A percentile compares a stretch with the other conserved stretches of the same genome.
Evolutionary conservation across 1,140 invertebrate species (phyloP).

Genomic region (Zaprionus camerounensis): DNA sequence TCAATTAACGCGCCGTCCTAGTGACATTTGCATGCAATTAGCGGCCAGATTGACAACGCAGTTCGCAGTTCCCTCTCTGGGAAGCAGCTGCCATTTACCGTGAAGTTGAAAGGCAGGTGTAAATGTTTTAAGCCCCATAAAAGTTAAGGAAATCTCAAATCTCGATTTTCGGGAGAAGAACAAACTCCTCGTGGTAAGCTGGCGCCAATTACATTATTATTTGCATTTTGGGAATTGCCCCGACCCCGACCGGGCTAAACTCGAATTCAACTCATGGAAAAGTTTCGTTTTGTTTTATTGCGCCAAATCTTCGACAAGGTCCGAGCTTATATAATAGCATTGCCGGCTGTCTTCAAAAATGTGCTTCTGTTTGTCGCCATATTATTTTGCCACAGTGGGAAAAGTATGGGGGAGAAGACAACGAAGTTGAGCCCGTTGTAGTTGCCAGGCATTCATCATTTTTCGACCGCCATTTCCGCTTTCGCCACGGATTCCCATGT

Average conservation of each 20-base stretch:
- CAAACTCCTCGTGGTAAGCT: constrained; percentile 40
- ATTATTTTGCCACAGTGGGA: constrained; percentile 19
- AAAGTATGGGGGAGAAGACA: background rate
- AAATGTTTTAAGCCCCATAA: constrained; percentile 69
- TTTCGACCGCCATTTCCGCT: constrained; percentile 63
- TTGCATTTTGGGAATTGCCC: constrained; percentile 66
- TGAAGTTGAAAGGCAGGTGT: constrained; percentile 43
- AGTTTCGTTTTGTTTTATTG: constrained; percentile 55
- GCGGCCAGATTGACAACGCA: constrained; percentile 45
- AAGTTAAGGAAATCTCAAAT: constrained; percentile 43
- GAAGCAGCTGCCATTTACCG: background rate
- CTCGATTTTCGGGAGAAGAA: background rate
- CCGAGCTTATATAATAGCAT: constrained; percentile 61
- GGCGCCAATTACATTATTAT: constrained; percentile 76
- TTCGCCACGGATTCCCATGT: constrained; percentile 36
- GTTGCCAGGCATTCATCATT: constrained; percentile 66
- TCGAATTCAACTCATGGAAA: constrained; percentile 33
- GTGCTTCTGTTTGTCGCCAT: constrained; percentile 48
- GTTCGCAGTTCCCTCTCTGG: background rate
- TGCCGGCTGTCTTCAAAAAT: constrained; percentile 53
- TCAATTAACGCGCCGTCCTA: constrained; percentile 60
- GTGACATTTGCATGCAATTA: constrained; percentile 64
- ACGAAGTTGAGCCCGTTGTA: background rate
- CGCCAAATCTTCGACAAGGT: constrained; percentile 55
- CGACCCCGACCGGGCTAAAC: background rate